Evolutionary conservation across 37 sponge, comb jelly and placozoan genomes (phyloP), one percentile per base, ranked within the genome.

Genomic region (Spongilla lacustris): DNA sequence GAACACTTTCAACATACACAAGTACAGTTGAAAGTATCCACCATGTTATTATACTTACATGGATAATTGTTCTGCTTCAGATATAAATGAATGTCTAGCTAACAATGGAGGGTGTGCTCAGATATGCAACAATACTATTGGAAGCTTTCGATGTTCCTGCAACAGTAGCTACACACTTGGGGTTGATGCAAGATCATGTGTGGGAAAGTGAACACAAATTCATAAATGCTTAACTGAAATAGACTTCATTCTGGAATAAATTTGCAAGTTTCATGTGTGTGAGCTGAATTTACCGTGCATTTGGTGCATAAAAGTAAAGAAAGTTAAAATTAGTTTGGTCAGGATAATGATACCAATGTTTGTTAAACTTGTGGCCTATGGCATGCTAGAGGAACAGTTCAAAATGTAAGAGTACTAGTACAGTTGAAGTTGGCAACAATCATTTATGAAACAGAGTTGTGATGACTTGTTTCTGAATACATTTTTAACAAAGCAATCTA

Each of bases 371-470:
- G 70, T 27, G 27, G 25, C 27, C 70, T 69, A 28, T 69, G 70
- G 27, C 25, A n/a, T 28, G 27, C 25, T 69, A 69, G 27, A 28
- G 25, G 33, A 21, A 76, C 25, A 76, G 76, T 48, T 36, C n/a
- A 71, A 24, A 48, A 24, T 38, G 27, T 80, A 26, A 31, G 41
- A 66, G 89, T 83, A 77, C 78, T 83, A 49, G n/a, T n/a, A 75
- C 34, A 2, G 89, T 88, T 67, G 89, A 88, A 66, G 49, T 88
- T 24, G 82, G 83, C 78, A 69, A 75, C 71, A 88, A 82, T 46
- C 74, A 82, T 73, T 75, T 34, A 11, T 88, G 89, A 83, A 83
- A 83, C 68, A 88, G 83, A 46, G 89, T 88, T 88, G 89, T 88
- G 78, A 82, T 90, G 91, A 85, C 76, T 46, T 22, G 41, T 41